Base-by-base conservation (phyloP, 2,888 invertebrate species). In the Eilema caniola region DNA sequence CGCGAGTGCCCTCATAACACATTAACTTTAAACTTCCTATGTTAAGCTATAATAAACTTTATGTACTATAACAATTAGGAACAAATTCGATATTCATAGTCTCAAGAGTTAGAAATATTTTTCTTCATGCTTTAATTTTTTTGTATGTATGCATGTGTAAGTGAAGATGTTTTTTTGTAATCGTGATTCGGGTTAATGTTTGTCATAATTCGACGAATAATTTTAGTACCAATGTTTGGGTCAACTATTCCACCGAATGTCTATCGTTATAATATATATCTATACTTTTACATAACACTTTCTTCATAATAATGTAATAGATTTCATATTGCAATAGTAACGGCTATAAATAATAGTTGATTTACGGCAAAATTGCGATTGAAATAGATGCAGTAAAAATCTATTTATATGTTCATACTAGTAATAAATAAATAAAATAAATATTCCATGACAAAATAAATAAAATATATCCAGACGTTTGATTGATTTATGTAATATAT, bases 121-220 rank as follows among this genome's bases (percentile, higher is more conserved):
- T 90, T 90, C 89, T 92, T 93, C 91, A 91, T 92, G 95, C 94
- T 95, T 94, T 94, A 94, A 94, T 91, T 92, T 67, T 60, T 94
- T 90, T 89, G 84, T 90, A 89, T 80, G 85, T 80, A 86, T 87
- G 84, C 70, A 76, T 78, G 79, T 76, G 71, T 79, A 80, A 75
- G 74, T 68, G 73, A 65, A 75, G 59, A 72, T 84, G 77, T 82
- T 72, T 74, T n/a, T 72, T 74, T 76, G 78, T 85, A 78, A 80
- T 79, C 74, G 73, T 78, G 81, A 81, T 77, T 78, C 70, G 71
- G 71, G 69, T 72, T 78, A 78, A 73, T 79, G 78, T 73, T 74
- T 75, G 71, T 53, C 37, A 62, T 69, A 71, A 63, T 77, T 66
- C 71, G 66, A 67, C 14, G 28, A 47, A 41, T 31, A 62, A 47